These are phyloP conservation scores for Hypomecis punctinalis DNA, from an alignment of 2,888 invertebrate species.

Conservation along the genomic window DNA sequence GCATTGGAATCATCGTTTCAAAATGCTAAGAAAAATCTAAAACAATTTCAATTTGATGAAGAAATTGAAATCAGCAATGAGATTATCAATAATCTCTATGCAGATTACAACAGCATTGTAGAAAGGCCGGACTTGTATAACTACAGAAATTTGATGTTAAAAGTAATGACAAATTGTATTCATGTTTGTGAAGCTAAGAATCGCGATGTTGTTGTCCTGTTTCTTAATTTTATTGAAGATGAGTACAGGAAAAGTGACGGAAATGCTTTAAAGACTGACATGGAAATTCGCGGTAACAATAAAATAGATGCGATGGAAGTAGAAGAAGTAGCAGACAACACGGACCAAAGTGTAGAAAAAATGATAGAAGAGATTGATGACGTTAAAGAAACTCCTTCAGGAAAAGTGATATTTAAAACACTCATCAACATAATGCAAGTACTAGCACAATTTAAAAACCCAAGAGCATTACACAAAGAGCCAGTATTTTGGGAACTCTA, in stretches of 20 bases:
- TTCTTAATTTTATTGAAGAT: constrained; percentile 91
- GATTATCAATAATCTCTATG: constrained; percentile 65
- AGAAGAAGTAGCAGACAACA: constrained; percentile 60
- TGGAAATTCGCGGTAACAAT: constrained; percentile 81
- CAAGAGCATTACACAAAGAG: constrained; percentile 91
- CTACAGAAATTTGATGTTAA: constrained; percentile 93
- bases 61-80: constrained; percentile 66
- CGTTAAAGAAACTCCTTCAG: constrained; percentile 65
- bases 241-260: constrained; percentile 75
- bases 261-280: constrained; percentile 83
- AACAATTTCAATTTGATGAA: constrained; percentile 64
- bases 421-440: constrained; percentile 89
- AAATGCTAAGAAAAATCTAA: constrained; percentile 72
- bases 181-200: constrained; percentile 92
- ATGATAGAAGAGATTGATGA: constrained; percentile 65
- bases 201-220: constrained; percentile 91
- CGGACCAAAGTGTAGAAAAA: constrained; percentile 65
- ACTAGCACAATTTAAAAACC: constrained; percentile 92
- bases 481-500: constrained; percentile 90
- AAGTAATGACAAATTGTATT: constrained; percentile 89
- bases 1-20: constrained; percentile 84
- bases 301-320: constrained; percentile 55
- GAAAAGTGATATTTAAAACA: constrained; percentile 78
- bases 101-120: constrained; percentile 70
- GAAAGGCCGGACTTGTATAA: constrained; percentile 90